These are phyloP conservation scores for Pseudomyrmex dendroicus DNA, from an alignment of 1,140 invertebrate species.

Conservation along the genomic window DNA sequence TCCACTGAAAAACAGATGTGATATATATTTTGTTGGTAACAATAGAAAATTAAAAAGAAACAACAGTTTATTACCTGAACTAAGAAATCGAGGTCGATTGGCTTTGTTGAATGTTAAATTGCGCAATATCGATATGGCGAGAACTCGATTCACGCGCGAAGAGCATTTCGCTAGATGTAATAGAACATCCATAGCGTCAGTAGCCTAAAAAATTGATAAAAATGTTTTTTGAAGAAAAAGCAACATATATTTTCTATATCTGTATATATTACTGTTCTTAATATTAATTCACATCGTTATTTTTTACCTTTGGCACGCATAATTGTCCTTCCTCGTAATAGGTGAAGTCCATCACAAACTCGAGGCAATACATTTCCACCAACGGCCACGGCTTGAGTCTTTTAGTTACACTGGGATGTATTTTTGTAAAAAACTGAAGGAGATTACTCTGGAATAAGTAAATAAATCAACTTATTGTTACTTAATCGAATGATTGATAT, in stretches of 20 bases:
- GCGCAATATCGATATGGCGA: slow-evolving; percentile 79
- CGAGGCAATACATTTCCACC: slow-evolving; percentile 80
- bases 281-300: not conserved
- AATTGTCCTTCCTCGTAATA: slow-evolving; percentile 82
- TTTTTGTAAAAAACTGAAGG: slow-evolving; percentile 79
- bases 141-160: slow-evolving; percentile 73
- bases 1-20: slow-evolving; percentile 70
- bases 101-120: slow-evolving; percentile 79
- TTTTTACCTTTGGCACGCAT: slow-evolving; percentile 80
- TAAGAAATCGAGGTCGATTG: slow-evolving; percentile 78
- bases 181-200: slow-evolving; percentile 79
- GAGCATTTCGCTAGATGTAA: slow-evolving; percentile 76
- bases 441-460: slow-evolving; percentile 78
- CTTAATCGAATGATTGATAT: not conserved
- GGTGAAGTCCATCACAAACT: slow-evolving; percentile 83
- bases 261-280: slow-evolving; percentile 72
- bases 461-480: not conserved
- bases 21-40: not conserved
- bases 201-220: slow-evolving; percentile 68
- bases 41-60: no score
- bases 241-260: not conserved
- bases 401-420: slow-evolving; percentile 79
- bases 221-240: not conserved
- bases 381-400: slow-evolving; percentile 79
- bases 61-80: slow-evolving; percentile 71